Conservation (phyloP, 92 coral and sea anemone genomes). For the Nematostella vectensis region DNA sequence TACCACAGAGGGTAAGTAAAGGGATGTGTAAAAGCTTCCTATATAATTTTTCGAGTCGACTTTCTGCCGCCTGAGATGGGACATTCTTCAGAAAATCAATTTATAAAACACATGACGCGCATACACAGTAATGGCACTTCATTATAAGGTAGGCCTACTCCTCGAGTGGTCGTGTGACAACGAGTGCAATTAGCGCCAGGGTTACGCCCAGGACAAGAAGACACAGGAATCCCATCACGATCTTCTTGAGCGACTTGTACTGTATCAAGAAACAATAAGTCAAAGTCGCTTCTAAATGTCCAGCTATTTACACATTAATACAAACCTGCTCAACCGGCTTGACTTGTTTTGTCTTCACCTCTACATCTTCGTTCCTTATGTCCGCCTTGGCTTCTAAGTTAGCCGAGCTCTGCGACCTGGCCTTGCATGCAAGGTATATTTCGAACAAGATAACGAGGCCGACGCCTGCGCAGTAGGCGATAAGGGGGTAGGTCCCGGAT, state of each 20-base stretch:
- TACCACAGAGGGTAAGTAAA: too few relatives aligned
- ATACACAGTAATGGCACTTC: too few relatives aligned
- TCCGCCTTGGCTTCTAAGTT: slow-evolving; percentile 9
- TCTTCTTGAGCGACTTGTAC: slow-evolving; percentile 18
- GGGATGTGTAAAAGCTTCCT: too few relatives aligned
- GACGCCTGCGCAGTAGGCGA: slow-evolving; percentile 41
- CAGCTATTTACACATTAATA: too few relatives aligned
- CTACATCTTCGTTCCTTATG: slow-evolving; percentile 19
- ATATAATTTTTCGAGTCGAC: too few relatives aligned
- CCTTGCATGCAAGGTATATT: slow-evolving; percentile 6
- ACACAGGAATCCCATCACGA: slow-evolving; percentile 28
- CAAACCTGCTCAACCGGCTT: slow-evolving; percentile 15
- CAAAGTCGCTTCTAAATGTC: neutral
- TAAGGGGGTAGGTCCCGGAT: slow-evolving; percentile 32
- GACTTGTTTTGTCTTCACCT: slow-evolving; percentile 9
- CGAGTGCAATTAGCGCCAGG: slow-evolving; percentile 10
- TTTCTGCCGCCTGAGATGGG: too few relatives aligned
- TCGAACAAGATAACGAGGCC: slow-evolving; percentile 36
- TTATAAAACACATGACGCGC: too few relatives aligned
- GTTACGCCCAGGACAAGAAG: slow-evolving; percentile 24
- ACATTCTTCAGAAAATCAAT: too few relatives aligned
- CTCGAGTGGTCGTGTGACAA: neutral
- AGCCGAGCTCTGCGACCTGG: neutral
- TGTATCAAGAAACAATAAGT: slow-evolving; percentile 10
- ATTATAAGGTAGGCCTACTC: too few relatives aligned